Evolutionary conservation across 2,888 invertebrate genomes (phyloP), one percentile per base, ranked within the genome.

Genomic region (Cybosia mesomella): DNA sequence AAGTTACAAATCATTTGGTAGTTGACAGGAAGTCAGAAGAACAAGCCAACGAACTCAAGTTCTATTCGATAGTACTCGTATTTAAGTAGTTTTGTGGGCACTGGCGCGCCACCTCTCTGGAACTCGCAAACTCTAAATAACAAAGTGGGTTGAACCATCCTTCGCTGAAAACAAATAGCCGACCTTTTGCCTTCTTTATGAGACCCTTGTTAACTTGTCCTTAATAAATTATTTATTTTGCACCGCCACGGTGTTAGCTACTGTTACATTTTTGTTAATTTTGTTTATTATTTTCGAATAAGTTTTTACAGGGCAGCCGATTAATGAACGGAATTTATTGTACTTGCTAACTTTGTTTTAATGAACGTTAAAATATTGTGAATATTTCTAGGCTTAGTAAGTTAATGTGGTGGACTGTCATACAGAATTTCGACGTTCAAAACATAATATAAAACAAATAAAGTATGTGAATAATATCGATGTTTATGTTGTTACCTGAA

Each of bases 151-250:
- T 87, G 85, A 89, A 85, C 89, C 90, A 91, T 91, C 90, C 91
- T 89, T 85, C 88, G 86, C 88, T 89, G 92, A 87, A 91, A 94
- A 94, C 94, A 94, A 95, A 94, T 93, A 92, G 93, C 92, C 91
- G 90, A 92, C 94, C 94, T 94, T 92, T 93, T 93, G 93, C 93
- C 94, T 93, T 94, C 93, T 94, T 94, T 94, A 94, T 91, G 92
- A 93, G 94, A 92, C 93, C 94, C 93, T 94, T 94, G 94, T 94
- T 95, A 94, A 93, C 93, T 93, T 93, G 92, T 92, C 92, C 92
- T 93, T 93, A 93, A 93, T 94, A 94, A 94, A 93, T 94, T 91
- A 94, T 94, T 94, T 94, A 94, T 94, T 92, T 91, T 87, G 87
- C 86, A 78, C 87, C 83, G 81, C 84, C 87, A 86, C 86, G 83